phyloP scores from a whole-genome alignment of 2,888 invertebrate genomes.

The Andrena flavipes region DNA sequence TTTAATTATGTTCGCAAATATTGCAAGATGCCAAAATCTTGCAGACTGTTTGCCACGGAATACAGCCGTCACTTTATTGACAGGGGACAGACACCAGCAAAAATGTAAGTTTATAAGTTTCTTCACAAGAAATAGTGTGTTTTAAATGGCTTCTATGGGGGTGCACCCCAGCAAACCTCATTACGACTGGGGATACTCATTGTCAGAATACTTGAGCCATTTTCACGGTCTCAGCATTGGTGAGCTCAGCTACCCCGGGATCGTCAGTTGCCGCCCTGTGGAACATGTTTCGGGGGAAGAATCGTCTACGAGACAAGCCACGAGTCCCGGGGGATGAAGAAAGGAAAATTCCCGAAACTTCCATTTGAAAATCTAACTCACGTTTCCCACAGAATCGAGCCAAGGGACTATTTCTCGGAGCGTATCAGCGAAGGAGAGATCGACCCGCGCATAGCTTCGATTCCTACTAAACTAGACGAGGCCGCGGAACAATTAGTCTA shows the following conservation, averaged over 20 bases:
- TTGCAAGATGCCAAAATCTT: slow-evolving; percentile 32
- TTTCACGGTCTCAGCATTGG: too few relatives aligned
- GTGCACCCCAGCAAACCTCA: too few relatives aligned
- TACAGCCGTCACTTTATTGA: slow-evolving; percentile 68
- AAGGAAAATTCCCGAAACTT: neutral
- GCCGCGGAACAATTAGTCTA: slow-evolving; percentile 65
- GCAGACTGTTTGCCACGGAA: slow-evolving; percentile 71
- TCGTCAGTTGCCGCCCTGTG: too few relatives aligned
- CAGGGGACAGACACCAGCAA: slow-evolving; percentile 55
- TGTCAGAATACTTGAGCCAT: neutral
- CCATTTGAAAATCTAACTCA: neutral
- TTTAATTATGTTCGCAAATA: neutral
- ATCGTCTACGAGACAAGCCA: too few relatives aligned
- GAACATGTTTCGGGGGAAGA: too few relatives aligned
- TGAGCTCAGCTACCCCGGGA: too few relatives aligned
- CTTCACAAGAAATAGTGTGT: too few relatives aligned
- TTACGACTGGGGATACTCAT: neutral
- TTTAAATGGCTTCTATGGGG: too few relatives aligned
- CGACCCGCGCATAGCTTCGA: slow-evolving; percentile 64
- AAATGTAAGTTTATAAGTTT: slow-evolving; percentile 65
- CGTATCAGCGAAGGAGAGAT: slow-evolving; percentile 70
- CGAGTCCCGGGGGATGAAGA: too few relatives aligned
- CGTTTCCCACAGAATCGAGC: slow-evolving; percentile 15
- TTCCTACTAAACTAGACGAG: slow-evolving; percentile 62
- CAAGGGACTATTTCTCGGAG: slow-evolving; percentile 66